These are phyloP conservation scores for Peucedramus taeniatus DNA, from an alignment of 2,113 vertebrate species.

Conservation along the genomic window DNA sequence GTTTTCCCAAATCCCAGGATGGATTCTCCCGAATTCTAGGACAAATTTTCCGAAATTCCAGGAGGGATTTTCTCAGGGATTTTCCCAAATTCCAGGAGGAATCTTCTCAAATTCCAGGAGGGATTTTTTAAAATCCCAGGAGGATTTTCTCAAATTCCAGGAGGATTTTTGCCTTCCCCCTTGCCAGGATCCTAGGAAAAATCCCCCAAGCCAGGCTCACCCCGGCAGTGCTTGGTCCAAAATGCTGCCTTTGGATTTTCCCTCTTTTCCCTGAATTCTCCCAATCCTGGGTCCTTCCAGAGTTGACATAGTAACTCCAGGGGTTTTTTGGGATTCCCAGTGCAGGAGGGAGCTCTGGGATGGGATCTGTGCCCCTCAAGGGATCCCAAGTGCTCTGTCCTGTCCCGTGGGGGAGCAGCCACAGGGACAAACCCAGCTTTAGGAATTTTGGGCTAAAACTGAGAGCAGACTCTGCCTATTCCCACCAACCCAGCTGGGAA, in stretches of 20 bases:
- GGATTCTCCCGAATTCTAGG: no score
- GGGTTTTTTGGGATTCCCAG: neutral
- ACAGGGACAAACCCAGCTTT: neutral
- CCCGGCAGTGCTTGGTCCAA: slow-evolving; percentile 17
- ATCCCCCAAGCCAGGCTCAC: neutral
- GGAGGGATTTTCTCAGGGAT: neutral
- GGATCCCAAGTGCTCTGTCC: slow-evolving; percentile 10
- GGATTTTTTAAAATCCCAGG: no score
- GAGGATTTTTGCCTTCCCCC: neutral
- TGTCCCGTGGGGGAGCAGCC: neutral
- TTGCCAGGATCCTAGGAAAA: neutral
- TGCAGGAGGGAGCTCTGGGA: neutral
- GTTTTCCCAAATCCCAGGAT: no score
- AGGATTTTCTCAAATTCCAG: no score
- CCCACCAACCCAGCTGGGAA: slow-evolving; percentile 23
- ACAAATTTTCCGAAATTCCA: neutral
- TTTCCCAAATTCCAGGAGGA: no score
- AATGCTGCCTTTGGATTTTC: neutral
- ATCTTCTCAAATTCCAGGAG: neutral
- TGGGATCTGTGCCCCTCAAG: neutral
- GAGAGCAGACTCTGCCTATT: slow-evolving; percentile 22
- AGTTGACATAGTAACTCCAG: neutral
- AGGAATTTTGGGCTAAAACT: slow-evolving; percentile 37
- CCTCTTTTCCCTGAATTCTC: neutral
- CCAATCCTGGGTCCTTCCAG: neutral